phyloP scores from a whole-genome alignment of 2,888 invertebrate genomes.

The Hirtodrosophila cameraria region DNA sequence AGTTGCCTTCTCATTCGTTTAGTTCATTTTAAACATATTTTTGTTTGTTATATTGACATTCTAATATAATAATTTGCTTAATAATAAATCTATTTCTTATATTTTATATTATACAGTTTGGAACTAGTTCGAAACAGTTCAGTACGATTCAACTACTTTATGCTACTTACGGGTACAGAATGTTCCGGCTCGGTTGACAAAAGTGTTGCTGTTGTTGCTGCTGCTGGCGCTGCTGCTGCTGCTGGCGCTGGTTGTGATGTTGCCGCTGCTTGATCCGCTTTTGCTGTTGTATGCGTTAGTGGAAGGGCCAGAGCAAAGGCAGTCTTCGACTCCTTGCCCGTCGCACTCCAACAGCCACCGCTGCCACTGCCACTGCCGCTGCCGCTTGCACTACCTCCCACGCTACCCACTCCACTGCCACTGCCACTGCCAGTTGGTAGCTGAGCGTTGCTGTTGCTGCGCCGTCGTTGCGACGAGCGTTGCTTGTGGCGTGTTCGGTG shows the following conservation, averaged over 20 bases:
- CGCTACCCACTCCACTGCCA: slow-evolving; percentile 12
- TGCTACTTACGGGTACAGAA: slow-evolving; percentile 84
- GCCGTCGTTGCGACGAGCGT: slow-evolving; percentile 67
- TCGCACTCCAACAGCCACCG: slow-evolving; percentile 18
- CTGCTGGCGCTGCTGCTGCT: slow-evolving; percentile 63
- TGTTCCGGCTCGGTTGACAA: slow-evolving; percentile 84
- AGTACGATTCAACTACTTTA: neutral
- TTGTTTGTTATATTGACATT: too few relatives aligned
- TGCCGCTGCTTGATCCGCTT: slow-evolving; percentile 35
- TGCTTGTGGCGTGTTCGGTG: slow-evolving; percentile 60
- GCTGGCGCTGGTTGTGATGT: slow-evolving; percentile 63
- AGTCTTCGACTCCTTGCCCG: slow-evolving; percentile 50
- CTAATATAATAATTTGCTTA: neutral
- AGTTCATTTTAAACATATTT: too few relatives aligned
- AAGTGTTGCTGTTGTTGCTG: slow-evolving; percentile 73
- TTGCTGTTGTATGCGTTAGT: slow-evolving; percentile 75
- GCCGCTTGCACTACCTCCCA: slow-evolving; percentile 54
- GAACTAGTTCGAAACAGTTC: too few relatives aligned
- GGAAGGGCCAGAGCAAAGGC: slow-evolving; percentile 84
- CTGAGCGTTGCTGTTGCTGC: slow-evolving; percentile 46
- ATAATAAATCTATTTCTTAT: too few relatives aligned
- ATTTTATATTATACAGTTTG: too few relatives aligned
- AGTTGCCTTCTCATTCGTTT: too few relatives aligned
- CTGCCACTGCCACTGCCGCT: slow-evolving; percentile 38
- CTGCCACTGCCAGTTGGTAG: slow-evolving; percentile 22